phyloP scores from a whole-genome alignment of 2,113 vertebrate species.

The Crotalus viridis region DNA sequence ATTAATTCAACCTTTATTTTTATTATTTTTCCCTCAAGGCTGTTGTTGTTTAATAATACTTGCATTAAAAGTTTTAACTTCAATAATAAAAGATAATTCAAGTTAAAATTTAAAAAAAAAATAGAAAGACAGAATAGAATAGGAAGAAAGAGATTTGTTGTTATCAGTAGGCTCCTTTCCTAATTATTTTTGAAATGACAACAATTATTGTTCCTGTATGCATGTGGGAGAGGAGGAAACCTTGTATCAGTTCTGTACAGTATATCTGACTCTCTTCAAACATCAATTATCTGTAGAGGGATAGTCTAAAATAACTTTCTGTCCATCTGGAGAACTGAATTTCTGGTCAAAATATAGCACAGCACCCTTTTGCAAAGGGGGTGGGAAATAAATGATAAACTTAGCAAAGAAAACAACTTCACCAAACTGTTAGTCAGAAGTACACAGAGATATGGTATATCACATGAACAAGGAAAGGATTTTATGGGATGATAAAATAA shows the following conservation, averaged over 20 bases:
- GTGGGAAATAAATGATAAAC: background rate
- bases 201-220: background rate
- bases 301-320: background rate
- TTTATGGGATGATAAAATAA: background rate
- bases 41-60: too few species aligned
- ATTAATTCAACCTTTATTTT: background rate
- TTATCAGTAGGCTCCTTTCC: background rate
- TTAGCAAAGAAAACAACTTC: background rate
- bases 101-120: too few species aligned
- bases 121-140: too few species aligned
- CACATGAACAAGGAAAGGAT: background rate
- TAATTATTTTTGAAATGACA: constrained; percentile 21
- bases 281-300: background rate
- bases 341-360: background rate
- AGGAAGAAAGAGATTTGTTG: constrained; percentile 13
- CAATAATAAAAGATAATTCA: too few species aligned
- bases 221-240: background rate
- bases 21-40: background rate
- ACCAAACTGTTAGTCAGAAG: background rate
- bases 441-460: background rate
- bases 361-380: background rate
- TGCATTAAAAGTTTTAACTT: too few species aligned
- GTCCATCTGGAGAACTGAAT: background rate
- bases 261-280: background rate
- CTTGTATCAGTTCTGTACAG: background rate